phyloP scores from a whole-genome alignment of 2,888 invertebrate genomes.

The Trachelus troglodyta region DNA sequence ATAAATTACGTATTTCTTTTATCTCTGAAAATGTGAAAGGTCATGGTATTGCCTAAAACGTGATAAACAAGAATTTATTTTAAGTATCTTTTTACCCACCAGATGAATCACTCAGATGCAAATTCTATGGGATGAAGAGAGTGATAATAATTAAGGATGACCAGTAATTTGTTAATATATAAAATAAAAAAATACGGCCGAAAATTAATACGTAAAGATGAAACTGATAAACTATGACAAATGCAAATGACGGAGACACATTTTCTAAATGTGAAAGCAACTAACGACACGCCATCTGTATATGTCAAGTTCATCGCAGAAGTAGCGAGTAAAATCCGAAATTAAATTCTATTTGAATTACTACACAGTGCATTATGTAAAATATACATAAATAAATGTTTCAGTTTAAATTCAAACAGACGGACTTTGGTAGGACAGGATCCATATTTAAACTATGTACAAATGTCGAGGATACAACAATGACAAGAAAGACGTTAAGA shows the following conservation, averaged over 20 bases:
- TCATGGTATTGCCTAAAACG: neutral
- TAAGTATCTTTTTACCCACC: neutral
- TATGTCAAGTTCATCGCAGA: neutral
- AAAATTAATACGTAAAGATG: constrained; percentile 13
- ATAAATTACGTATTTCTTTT: no score
- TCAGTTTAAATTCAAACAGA: neutral
- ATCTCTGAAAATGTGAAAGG: neutral
- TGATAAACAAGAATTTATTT: neutral
- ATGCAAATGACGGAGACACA: constrained; percentile 21
- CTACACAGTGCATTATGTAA: neutral
- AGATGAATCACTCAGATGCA: neutral
- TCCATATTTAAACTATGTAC: neutral
- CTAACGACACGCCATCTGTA: constrained; percentile 15
- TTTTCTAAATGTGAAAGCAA: constrained; percentile 16
- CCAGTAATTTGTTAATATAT: constrained; percentile 1
- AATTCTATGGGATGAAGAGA: neutral
- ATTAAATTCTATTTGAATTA: no score
- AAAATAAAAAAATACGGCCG: neutral
- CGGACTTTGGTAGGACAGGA: neutral
- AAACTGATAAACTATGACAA: constrained; percentile 20
- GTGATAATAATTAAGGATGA: neutral
- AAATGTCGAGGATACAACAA: neutral
- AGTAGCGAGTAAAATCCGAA: neutral
- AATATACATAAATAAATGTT: neutral
- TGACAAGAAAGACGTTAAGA: neutral